Evolutionary conservation across 2,797 vertebrate genomes (phyloP), one percentile per base, ranked within the genome.

Genomic region (Falco peregrinus): DNA sequence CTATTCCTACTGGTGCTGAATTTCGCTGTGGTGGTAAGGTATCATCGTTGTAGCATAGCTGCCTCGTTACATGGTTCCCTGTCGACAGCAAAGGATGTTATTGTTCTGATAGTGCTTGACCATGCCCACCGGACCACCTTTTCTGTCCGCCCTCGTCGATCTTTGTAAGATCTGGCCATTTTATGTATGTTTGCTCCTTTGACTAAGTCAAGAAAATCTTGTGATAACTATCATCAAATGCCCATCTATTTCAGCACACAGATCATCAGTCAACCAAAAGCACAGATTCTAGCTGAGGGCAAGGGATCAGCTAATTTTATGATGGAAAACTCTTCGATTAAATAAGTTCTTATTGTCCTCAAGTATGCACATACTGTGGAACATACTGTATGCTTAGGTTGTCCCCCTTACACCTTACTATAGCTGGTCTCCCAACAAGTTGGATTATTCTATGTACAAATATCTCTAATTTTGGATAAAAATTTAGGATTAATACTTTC

Each of bases 31-130:
- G 8, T 50, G 33, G 8, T 22, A 10, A 60, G 10, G 8, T 47
- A 19, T 16, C 37, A 7, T 12, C 10, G 0, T 4, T 18, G 28
- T 26, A 76, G 20, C 9, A 60, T n/a, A 14, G 19, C 54, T 17
- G 6, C 22, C 20, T 69, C 50, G 47, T 68, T 15, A 8, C 0
- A 0, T 63, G 16, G 5, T 67, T 71, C 57, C 14, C 35, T 37
- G 2, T 31, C 24, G n/a, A 9, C 56, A 59, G 39, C 24, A 1
- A 9, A 26, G n/a, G 25, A 17, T 16, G 2, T 4, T 61, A 16
- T 2, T 57, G 10, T 20, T 80, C 37, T 65, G n/a, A 4, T 16
- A 26, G 20, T 54, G 54, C 3, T n/a, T 48, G 10, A 53, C 16
- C 4, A 1, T 37, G 21, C 4, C 17, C 26, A 31, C 29, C 10